Base-by-base conservation (phyloP, 1,140 invertebrate species). In the Aricia agestis region DNA sequence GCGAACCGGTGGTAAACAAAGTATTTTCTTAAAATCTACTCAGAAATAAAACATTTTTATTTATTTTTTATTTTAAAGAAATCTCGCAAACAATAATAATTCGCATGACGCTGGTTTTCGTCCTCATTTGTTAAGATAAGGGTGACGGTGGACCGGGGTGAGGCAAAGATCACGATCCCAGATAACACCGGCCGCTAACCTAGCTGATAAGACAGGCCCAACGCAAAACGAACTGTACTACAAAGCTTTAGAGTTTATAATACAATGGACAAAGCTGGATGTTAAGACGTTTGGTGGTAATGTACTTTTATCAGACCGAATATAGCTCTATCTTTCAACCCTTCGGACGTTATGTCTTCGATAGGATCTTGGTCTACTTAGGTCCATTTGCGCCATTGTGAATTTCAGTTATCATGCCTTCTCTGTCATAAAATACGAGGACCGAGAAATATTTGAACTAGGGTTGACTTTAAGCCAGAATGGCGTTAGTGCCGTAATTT, bases 61-160 rank as follows among this genome's bases (percentile, higher is more conserved):
- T n/a, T n/a, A n/a, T n/a, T n/a, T n/a, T n/a, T n/a, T n/a, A n/a
- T n/a, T n/a, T 25, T 3, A 25, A 25, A 25, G 25, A 25, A 25
- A 25, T 25, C 25, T 25, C 25, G 25, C 25, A 25, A 25, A 25
- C 25, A 25, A 25, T 13, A 52, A 78, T 79, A 80, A 75, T 79
- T 78, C 77, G 78, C 72, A 76, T 73, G 79, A 81, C 73, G 76
- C 77, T 79, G 82, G 80, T 82, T 83, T 87, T 36, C 36, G 87
- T 87, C 85, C 87, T 85, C 87, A 76, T 88, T 90, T 79, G 80
- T 77, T 76, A 72, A 75, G 87, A 90, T 90, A 90, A 89, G 82
- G 79, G 79, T 82, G 81, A 82, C 78, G 80, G 74, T 80, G 71
- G 78, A 77, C 76, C 79, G 83, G 85, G 84, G 84, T 83, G 82